A percentile compares a stretch with the other conserved stretches of the same genome.
Evolutionary conservation across 2,888 invertebrate genomes (phyloP).

Genomic region (Heteromyza rotundicornis): DNA sequence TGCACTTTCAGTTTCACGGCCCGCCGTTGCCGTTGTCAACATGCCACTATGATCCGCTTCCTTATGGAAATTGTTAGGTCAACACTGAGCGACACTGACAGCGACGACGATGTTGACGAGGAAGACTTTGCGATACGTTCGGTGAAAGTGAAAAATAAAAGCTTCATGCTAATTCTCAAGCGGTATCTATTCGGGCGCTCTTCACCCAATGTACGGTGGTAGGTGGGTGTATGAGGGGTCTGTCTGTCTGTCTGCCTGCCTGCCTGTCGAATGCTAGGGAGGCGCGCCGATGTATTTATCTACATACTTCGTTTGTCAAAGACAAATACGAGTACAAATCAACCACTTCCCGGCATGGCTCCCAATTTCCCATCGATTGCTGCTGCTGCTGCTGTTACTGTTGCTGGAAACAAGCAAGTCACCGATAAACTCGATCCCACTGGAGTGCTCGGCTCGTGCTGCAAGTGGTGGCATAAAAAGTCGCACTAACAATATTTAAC

Average conservation of each 20-base stretch:
- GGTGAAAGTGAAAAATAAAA: no score
- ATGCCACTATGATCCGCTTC: background rate
- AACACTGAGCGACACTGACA: background rate
- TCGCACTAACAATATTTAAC: conserved; percentile 56
- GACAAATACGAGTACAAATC: conserved; percentile 28
- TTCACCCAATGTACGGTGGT: no score
- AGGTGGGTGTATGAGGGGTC: no score
- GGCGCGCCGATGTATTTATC: background rate
- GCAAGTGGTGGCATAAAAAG: conserved; percentile 41
- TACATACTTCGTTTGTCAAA: conserved; percentile 22
- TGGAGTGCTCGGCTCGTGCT: background rate
- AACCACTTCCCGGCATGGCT: conserved; percentile 31
- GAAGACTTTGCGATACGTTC: no score
- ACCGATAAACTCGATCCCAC: no score
- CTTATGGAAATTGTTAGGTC: conserved; percentile 8
- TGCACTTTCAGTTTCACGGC: conserved; percentile 3
- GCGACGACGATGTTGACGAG: background rate
- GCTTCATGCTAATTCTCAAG: no score
- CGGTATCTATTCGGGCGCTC: no score
- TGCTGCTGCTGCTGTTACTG: background rate
- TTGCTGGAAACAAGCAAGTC: background rate
- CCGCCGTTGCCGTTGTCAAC: background rate
- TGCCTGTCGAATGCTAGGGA: background rate
- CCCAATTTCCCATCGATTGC: conserved; percentile 25
- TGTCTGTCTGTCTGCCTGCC: no score